Conservation (phyloP, 2,113 vertebrate genomes). For the Rhodinocichla rosea region DNA sequence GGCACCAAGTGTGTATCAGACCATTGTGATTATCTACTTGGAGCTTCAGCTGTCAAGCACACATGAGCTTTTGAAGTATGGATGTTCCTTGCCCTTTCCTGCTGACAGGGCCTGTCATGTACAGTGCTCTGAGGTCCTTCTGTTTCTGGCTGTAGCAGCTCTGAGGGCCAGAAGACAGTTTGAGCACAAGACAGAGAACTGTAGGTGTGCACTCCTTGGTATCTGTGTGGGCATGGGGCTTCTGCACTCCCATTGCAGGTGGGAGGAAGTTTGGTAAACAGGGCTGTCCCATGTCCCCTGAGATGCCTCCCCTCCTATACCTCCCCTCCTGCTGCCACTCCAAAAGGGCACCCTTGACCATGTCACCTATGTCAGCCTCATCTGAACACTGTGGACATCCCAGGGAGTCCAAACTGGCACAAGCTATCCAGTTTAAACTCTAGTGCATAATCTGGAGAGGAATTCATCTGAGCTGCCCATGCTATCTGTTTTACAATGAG, state of each 20-base stretch:
- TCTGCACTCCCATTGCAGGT: background rate
- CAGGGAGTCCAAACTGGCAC: background rate
- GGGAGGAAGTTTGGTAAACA: background rate
- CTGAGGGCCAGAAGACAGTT: background rate
- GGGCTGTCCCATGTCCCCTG: background rate
- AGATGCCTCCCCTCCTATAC: background rate
- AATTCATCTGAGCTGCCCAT: background rate
- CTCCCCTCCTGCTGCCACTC: background rate
- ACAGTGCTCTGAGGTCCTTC: background rate
- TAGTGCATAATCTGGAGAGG: background rate
- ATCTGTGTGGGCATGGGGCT: background rate
- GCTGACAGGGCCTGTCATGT: background rate
- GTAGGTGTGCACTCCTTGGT: background rate
- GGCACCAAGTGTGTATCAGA: background rate
- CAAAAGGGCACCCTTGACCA: background rate
- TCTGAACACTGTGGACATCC: background rate
- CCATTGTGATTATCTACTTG: fast-evolving
- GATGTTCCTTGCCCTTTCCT: background rate
- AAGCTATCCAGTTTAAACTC: background rate
- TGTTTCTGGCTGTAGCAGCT: background rate
- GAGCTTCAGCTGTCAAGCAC: background rate
- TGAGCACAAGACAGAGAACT: background rate
- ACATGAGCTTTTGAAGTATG: background rate
- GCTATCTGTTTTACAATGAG: background rate
- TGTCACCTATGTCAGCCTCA: background rate